phyloP scores from a whole-genome alignment of 2,888 invertebrate genomes.

The Microplitis manilae region DNA sequence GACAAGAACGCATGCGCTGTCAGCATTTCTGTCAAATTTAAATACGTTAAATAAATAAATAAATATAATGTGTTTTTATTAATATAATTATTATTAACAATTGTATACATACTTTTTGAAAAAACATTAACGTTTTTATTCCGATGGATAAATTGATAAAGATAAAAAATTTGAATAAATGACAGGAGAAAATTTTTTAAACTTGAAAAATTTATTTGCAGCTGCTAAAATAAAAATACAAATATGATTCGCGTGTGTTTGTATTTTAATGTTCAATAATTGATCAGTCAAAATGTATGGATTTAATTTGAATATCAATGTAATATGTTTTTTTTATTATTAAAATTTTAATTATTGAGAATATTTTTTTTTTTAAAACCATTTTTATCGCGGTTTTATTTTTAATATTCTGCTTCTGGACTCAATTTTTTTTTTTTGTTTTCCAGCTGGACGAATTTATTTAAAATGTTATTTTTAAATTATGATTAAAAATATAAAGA shows the following conservation, averaged over 20 bases:
- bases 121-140: not conserved
- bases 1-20: conserved; percentile 5
- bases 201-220: no score
- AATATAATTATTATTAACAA: not conserved
- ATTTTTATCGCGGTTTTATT: no score
- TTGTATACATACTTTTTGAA: not conserved
- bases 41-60: not conserved
- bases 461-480: no score
- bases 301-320: no score
- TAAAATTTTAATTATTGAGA: no score
- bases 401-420: no score
- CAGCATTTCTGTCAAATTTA: not conserved
- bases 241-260: not conserved
- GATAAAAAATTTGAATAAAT: not conserved
- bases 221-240: no score
- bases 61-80: not conserved
- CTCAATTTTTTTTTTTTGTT: no score
- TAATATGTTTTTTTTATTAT: no score
- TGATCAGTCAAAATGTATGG: not conserved
- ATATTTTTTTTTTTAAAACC: no score
- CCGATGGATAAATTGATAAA: not conserved
- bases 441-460: no score
- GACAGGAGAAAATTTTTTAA: not conserved
- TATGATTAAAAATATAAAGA: no score
- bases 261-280: not conserved